Evolutionary conservation across 2,888 invertebrate genomes (phyloP), one percentile per base, ranked within the genome.

Genomic region (Apamea crenata): DNA sequence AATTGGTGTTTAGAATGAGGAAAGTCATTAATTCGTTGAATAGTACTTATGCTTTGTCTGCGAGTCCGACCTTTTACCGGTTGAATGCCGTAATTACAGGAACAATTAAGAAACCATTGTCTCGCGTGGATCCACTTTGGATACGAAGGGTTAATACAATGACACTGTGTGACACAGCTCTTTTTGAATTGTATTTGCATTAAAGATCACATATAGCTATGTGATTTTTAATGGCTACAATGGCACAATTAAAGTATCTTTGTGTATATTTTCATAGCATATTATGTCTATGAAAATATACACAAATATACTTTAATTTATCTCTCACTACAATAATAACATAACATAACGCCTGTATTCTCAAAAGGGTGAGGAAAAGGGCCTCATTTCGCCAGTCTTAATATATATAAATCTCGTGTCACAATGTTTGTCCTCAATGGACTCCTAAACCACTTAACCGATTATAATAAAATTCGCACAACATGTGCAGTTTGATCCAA

Each of bases 1-100:
- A 75, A 80, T 66, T 67, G 36, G 29, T 65, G 21, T 68, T 73
- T 63, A 32, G n/a, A 59, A 75, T 50, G 47, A 12, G 16, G 61
- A 53, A 65, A 78, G 14, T 61, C 12, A 63, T 56, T 65, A 14
- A 67, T 59, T 79, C 44, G 29, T 44, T 82, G 16, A 18, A 32
- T n/a, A n/a, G 6, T 78, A 53, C 53, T 53, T 53, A 50, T 25
- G 6, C 10, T 61, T 72, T 40, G 40, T 50, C 32, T 50, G 16
- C 10, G 21, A 36, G 12, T 36, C 21, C 29, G 16, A 70, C 36
- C 25, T 70, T 53, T 59, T 59, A 53, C n/a, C 56, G 12, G 56
- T 59, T 59, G 56, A 59, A 59, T 59, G 12, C 56, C n/a, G 56
- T 59, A 59, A 59, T 59, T 59, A 59, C 56, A n/a, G 56, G n/a